phyloP scores from a whole-genome alignment of 2,888 invertebrate genomes.

The Hymenopus coronatus region DNA sequence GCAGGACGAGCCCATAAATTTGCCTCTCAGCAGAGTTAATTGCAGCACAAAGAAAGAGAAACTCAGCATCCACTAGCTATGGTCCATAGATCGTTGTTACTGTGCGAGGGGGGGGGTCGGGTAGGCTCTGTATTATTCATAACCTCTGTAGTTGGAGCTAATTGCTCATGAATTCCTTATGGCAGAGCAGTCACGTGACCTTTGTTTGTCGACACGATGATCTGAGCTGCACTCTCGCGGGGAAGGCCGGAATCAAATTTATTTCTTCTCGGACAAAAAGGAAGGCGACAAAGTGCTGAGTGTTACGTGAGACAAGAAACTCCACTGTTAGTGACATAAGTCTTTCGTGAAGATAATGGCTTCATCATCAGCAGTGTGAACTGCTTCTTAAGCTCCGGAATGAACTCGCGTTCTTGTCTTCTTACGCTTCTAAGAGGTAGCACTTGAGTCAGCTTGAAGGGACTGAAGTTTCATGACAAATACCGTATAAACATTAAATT shows the following conservation, averaged over 20 bases:
- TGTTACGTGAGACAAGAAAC: not conserved
- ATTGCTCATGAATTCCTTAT: not conserved
- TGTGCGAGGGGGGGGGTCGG: not conserved
- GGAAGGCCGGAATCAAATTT: not conserved
- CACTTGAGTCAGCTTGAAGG: too few relatives aligned
- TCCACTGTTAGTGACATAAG: not conserved
- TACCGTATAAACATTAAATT: too few relatives aligned
- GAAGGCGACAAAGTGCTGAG: not conserved
- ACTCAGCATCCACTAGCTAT: not conserved
- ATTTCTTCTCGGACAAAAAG: not conserved
- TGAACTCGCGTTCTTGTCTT: too few relatives aligned
- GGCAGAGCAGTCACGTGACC: not conserved
- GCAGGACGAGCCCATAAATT: not conserved
- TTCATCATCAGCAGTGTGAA: not conserved
- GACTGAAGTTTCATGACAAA: too few relatives aligned
- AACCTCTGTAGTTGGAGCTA: not conserved
- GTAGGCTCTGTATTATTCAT: not conserved
- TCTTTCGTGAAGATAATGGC: not conserved
- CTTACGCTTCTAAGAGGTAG: too few relatives aligned
- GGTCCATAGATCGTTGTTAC: not conserved
- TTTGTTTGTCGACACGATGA: not conserved
- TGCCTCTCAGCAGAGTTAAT: not conserved
- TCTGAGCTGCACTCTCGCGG: not conserved
- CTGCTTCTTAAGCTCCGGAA: not conserved
- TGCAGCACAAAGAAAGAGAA: not conserved